A percentile compares a stretch with the other conserved stretches of the same genome.
Conservation (phyloP, 2,888 invertebrate species). For the Acanthosepion lycidas region DNA sequence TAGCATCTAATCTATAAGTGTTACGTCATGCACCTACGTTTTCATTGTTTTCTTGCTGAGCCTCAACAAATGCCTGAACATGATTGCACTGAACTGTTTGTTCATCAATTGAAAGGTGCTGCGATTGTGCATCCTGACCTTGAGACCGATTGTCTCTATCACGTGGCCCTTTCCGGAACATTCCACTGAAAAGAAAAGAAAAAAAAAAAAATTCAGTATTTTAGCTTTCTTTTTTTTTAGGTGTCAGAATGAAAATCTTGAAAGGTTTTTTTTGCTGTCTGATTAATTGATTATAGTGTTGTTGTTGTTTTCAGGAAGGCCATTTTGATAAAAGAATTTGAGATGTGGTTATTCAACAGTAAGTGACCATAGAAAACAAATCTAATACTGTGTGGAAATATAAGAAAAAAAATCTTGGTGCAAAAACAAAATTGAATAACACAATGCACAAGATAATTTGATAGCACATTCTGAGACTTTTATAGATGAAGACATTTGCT, state of each 20-base stretch:
- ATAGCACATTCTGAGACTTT: background rate
- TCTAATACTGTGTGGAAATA: background rate
- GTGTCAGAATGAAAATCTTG: background rate
- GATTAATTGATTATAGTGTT: background rate
- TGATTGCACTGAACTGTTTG: slow-evolving; percentile 48
- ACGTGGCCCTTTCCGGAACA: slow-evolving; percentile 42
- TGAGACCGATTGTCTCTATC: slow-evolving; percentile 46
- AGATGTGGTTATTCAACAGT: background rate
- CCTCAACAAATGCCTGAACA: slow-evolving; percentile 46
- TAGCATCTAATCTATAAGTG: background rate
- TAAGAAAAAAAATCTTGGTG: background rate
- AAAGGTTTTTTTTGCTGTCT: background rate
- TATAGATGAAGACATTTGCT: too few species aligned
- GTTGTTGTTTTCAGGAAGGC: background rate
- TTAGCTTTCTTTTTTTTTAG: background rate
- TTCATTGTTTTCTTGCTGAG: slow-evolving; percentile 47
- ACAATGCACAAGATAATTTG: background rate
- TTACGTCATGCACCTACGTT: slow-evolving; percentile 39
- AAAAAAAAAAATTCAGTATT: background rate
- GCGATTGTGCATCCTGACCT: slow-evolving; percentile 41
- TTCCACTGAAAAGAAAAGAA: slow-evolving; percentile 4
- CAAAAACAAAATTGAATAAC: background rate
- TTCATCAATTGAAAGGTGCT: slow-evolving; percentile 45
- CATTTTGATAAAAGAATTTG: background rate
- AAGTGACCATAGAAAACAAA: background rate